A percentile compares a stretch with the other conserved stretches of the same genome.
Conservation (phyloP, 2,888 invertebrate species). For the Ormyrus nitidulus region DNA sequence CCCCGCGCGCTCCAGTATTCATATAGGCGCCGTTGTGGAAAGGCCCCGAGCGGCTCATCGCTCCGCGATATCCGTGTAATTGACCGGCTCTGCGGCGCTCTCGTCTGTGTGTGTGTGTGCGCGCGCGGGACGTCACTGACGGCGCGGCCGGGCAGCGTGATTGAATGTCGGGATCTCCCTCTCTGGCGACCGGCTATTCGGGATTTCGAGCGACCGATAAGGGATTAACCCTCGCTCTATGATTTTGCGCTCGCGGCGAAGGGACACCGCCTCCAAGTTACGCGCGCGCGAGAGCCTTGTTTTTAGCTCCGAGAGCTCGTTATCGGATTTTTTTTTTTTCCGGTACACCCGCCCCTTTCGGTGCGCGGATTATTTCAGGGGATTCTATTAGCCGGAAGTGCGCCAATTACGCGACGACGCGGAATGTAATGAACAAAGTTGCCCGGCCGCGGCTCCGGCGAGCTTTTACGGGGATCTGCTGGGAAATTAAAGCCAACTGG, state of each 20-base stretch:
- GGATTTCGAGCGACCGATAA: slow-evolving; percentile 31
- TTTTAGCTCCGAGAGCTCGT: neutral
- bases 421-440: too few species aligned
- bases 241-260: slow-evolving; percentile 5
- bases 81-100: too few species aligned
- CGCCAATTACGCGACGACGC: too few species aligned
- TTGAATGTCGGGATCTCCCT: slow-evolving; percentile 4
- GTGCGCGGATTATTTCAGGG: too few species aligned
- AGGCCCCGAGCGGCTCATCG: neutral
- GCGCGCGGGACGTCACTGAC: neutral
- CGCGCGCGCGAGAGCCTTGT: neutral
- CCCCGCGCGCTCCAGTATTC: too few species aligned
- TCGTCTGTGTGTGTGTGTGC: neutral
- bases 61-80: neutral
- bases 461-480: too few species aligned
- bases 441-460: too few species aligned
- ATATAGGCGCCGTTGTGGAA: too few species aligned
- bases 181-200: neutral
- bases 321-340: too few species aligned
- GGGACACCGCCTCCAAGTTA: neutral
- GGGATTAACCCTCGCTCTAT: slow-evolving; percentile 11
- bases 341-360: too few species aligned
- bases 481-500: too few species aligned
- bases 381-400: too few species aligned
- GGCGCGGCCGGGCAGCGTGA: neutral